Conservation (phyloP, 1,140 invertebrate genomes). For the Rhyacophila brunnea region DNA sequence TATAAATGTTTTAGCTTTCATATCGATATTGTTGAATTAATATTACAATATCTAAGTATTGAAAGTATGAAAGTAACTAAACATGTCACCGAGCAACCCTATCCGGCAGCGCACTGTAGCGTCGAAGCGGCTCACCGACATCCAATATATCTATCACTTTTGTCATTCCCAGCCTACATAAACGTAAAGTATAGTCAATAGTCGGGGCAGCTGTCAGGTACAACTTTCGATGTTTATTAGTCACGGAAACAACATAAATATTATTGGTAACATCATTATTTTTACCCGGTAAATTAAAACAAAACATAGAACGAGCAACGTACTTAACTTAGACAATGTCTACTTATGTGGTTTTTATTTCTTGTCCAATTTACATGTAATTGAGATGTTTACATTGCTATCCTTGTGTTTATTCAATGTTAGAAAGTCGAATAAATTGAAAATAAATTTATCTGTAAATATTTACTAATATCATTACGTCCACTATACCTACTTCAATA, state of each 20-base stretch:
- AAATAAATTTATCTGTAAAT: no score
- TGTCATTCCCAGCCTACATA: slow-evolving; percentile 32
- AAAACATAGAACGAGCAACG: slow-evolving; percentile 2
- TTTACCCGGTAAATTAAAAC: slow-evolving; percentile 24
- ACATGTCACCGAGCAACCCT: no score
- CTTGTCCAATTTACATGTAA: neutral
- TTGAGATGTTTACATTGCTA: slow-evolving; percentile 10
- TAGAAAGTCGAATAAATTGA: no score
- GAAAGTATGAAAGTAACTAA: no score
- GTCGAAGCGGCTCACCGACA: neutral
- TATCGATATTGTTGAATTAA: no score
- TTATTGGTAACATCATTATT: slow-evolving; percentile 32
- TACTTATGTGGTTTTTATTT: neutral
- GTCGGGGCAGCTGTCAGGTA: slow-evolving; percentile 28
- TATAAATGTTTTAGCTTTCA: no score
- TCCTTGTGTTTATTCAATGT: no score
- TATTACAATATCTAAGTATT: no score
- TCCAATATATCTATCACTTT: slow-evolving; percentile 34
- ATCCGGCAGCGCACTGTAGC: neutral
- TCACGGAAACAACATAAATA: slow-evolving; percentile 30
- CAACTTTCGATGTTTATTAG: slow-evolving; percentile 36
- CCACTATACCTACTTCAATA: no score
- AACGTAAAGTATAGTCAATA: slow-evolving; percentile 25
- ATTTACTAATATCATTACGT: no score
- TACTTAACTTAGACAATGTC: neutral